Evolutionary conservation across 1,140 invertebrate species (phyloP).

Genomic region (Melanaphis sacchari): DNA sequence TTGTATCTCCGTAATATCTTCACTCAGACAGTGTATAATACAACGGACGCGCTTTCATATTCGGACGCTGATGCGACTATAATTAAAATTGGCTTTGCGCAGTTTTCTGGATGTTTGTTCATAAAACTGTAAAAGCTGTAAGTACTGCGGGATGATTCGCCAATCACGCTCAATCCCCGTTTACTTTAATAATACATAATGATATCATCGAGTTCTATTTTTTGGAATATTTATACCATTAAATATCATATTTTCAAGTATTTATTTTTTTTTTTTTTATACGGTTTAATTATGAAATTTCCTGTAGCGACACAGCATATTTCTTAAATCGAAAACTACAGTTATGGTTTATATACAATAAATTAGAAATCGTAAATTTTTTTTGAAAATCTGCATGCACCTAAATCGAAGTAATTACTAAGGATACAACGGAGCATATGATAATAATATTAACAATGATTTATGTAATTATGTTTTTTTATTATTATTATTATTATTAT

Average conservation of each 20-base stretch:
- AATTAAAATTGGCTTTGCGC: neutral
- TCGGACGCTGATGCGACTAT: neutral
- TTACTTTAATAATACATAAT: neutral
- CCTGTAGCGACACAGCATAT: neutral
- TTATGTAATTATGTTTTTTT: neutral
- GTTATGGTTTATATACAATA: neutral
- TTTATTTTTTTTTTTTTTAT: neutral
- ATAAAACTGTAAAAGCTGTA: neutral
- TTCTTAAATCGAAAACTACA: neutral
- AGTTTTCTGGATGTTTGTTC: neutral
- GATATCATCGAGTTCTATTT: no score
- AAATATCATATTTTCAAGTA: neutral
- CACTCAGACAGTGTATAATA: neutral
- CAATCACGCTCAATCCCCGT: neutral
- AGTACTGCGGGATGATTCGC: neutral
- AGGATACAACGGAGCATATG: no score
- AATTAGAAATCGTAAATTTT: neutral
- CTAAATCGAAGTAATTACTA: no score
- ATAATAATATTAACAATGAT: no score
- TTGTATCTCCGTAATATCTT: neutral
- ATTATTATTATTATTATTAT: no score
- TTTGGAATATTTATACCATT: no score
- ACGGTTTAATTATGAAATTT: neutral
- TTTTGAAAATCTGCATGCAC: no score
- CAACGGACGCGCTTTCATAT: neutral